phyloP scores from a whole-genome alignment of 92 coral and sea anemone genomes.

The Epizoanthus stellaris region DNA sequence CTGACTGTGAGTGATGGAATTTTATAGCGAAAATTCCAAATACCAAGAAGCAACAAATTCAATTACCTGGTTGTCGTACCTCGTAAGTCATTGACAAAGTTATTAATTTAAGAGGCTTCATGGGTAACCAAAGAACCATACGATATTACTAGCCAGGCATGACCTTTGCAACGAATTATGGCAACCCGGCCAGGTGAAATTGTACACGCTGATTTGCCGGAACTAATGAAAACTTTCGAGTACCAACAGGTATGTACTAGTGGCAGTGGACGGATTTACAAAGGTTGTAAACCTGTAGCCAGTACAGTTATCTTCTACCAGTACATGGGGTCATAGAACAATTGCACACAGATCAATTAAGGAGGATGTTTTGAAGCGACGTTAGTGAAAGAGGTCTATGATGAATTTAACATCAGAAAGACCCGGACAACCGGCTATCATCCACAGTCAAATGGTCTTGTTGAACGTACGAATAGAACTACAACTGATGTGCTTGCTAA shows the following conservation, averaged over 20 bases:
- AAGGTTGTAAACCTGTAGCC: conserved; percentile 47
- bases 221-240: conserved; percentile 23
- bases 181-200: conserved; percentile 37
- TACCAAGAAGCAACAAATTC: conserved; percentile 12
- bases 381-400: conserved; percentile 22
- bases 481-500: conserved; percentile 1
- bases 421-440: conserved; percentile 39
- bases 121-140: conserved; percentile 48
- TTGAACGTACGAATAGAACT: conserved; percentile 14
- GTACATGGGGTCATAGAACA: conserved; percentile 32
- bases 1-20: conserved; percentile 28
- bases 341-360: conserved; percentile 7
- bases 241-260: conserved; percentile 43
- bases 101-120: conserved; percentile 17
- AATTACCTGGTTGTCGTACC: conserved; percentile 32
- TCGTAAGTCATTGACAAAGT: background rate
- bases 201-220: conserved; percentile 42
- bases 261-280: conserved; percentile 35
- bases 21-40: conserved; percentile 9
- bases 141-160: conserved; percentile 53
- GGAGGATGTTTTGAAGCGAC: conserved; percentile 13
- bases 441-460: conserved; percentile 27
- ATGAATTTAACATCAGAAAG: conserved; percentile 25
- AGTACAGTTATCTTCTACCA: conserved; percentile 25
- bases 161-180: conserved; percentile 22